Evolutionary conservation across 2,797 vertebrate species (phyloP).

Genomic region (Avahi laniger): DNA sequence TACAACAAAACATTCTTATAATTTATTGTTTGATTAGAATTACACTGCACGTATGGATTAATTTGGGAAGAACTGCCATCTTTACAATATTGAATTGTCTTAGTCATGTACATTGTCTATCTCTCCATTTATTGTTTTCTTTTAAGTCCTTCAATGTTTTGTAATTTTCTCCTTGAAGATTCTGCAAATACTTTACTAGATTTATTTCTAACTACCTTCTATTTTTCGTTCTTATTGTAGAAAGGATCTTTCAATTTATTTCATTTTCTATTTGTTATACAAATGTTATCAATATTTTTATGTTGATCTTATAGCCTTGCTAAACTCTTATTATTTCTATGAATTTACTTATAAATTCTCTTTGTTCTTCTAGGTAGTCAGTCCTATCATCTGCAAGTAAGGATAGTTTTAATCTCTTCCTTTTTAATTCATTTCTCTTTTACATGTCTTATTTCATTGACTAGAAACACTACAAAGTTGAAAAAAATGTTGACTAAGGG

Average conservation of each 20-base stretch:
- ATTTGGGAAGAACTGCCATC: background rate
- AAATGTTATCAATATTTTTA: constrained; percentile 2
- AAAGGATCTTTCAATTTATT: background rate
- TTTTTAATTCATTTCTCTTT: background rate
- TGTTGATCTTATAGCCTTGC: background rate
- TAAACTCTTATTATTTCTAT: background rate
- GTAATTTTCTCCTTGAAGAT: background rate
- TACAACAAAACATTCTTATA: background rate
- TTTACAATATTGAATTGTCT: background rate
- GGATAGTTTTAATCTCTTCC: background rate
- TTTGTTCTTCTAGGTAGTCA: background rate
- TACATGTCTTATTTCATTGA: background rate
- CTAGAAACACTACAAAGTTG: background rate
- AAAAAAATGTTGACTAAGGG: background rate
- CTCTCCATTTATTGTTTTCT: background rate
- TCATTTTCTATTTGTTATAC: constrained; percentile 1
- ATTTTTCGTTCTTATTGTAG: background rate
- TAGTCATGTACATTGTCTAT: background rate
- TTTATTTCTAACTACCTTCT: background rate
- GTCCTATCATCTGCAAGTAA: background rate
- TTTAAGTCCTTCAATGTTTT: background rate
- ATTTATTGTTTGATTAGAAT: background rate
- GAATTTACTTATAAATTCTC: background rate
- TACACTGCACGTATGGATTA: background rate
- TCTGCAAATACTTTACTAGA: background rate